Base-by-base conservation (phyloP, 2,113 vertebrate species). In the Azemiops feae region DNA sequence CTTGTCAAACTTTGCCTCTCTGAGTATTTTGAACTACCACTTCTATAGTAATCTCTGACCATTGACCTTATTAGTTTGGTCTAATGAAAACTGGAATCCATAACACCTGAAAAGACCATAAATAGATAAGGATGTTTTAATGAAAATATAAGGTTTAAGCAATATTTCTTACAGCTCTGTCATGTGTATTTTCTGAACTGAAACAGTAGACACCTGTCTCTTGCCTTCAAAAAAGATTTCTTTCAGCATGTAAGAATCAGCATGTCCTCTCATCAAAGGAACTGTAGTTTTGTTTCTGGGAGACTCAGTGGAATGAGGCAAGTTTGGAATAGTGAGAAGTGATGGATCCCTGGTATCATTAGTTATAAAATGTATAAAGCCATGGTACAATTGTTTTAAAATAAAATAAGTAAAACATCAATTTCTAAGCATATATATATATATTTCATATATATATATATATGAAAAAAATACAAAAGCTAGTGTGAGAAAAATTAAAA, bases 61-160 rank as follows among this genome's bases (percentile, higher is more conserved):
- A 64, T 47, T 64, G 25, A 3, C 2, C 39, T 30, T 64, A 45
- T 30, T 69, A 27, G 54, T 12, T 43, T 5, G 22, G 12, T 43
- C 39, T 47, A 27, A 89, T 60, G 55, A 25, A 22, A 89, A 25
- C 34, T 45, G 88, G 88, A 58, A 45, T 34, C 34, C 39, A 89
- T 45, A 58, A 89, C 39, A 89, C 0, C 12, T 47, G 39, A 55
- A 89, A 57, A 39, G 88, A 45, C 34, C 34, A 39, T 45, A 39
- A 12, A 22, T 45, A 14, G 39, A 27, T 55, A 89, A 58, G 23
- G 10, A 5, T 89, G 34, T 39, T 45, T 57, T 45, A 58, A 43
- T 89, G 34, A 16, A 43, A 25, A 55, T 89, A 57, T 95, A 94
- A 87, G 91, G 74, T 89, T 86, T 85, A 90, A 93, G 30, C 30